Percentiles rank a stretch among this genome's conserved stretches.
These are phyloP conservation scores for Arion vulgaris DNA, from an alignment of 1,140 invertebrate genomes.

Conservation along the genomic window DNA sequence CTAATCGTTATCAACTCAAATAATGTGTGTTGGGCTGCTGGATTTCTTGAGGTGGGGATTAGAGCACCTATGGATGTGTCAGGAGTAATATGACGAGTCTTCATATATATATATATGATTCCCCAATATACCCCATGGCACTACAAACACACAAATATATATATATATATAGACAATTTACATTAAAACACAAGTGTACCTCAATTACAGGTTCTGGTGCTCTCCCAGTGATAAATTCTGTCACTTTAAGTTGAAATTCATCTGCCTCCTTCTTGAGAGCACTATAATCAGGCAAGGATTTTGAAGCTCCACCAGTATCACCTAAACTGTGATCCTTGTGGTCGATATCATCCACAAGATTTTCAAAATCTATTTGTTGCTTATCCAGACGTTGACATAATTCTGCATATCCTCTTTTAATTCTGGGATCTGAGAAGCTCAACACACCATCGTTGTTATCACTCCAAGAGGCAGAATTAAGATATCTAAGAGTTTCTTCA, in stretches of 20 bases:
- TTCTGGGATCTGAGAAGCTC: conserved; percentile 33
- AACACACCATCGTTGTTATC: conserved; percentile 25
- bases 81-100: too few species aligned
- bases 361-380: conserved; percentile 47
- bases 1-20: too few species aligned
- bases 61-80: too few species aligned
- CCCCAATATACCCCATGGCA: too few species aligned
- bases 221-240: conserved; percentile 47
- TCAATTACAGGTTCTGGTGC: background rate
- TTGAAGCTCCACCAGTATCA: background rate
- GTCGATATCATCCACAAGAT: conserved; percentile 33
- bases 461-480: background rate
- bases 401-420: conserved; percentile 41
- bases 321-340: conserved; percentile 11
- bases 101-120: too few species aligned
- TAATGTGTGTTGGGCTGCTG: too few species aligned
- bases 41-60: too few species aligned
- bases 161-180: too few species aligned
- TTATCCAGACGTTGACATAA: conserved; percentile 45
- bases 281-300: conserved; percentile 47
- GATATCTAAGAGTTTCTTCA: conserved; percentile 27
- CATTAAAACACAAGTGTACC: background rate
- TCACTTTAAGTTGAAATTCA: conserved; percentile 49
- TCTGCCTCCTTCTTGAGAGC: conserved; percentile 46
- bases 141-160: too few species aligned